Conservation (phyloP, 1,140 invertebrate species). For the Megathymus violae region DNA sequence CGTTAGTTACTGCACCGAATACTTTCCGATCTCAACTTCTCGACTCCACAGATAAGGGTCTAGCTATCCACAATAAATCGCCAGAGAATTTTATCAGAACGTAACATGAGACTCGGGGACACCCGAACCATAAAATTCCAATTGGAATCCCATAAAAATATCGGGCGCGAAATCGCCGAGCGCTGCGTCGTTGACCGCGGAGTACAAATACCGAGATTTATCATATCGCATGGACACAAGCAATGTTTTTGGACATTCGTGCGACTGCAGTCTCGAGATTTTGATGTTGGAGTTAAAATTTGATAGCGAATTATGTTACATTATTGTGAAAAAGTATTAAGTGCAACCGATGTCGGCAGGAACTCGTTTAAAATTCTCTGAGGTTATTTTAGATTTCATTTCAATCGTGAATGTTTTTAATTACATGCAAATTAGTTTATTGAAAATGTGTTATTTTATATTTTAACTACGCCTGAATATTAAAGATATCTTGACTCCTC, state of each 20-base stretch:
- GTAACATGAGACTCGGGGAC: conserved; percentile 38
- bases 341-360: too few species aligned
- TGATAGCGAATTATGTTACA: too few species aligned
- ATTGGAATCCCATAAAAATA: conserved; percentile 43
- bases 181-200: conserved; percentile 18
- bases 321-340: too few species aligned
- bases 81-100: conserved; percentile 37
- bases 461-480: too few species aligned
- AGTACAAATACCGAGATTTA: conserved; percentile 13
- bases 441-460: too few species aligned
- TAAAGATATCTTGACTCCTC: too few species aligned
- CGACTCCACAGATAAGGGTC: conserved; percentile 16
- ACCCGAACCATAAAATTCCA: conserved; percentile 42
- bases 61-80: conserved; percentile 33
- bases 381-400: too few species aligned
- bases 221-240: conserved; percentile 5
- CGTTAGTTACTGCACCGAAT: conserved; percentile 9
- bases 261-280: not conserved
- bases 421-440: too few species aligned
- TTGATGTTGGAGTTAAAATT: too few species aligned
- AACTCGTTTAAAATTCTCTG: too few species aligned
- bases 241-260: not conserved
- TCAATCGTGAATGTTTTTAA: too few species aligned
- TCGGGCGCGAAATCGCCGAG: conserved; percentile 39
- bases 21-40: conserved; percentile 12